A percentile compares a stretch with the other conserved stretches of the same genome.
Evolutionary conservation across 64 coral and sea anemone species (phyloP).

Genomic region (Pocillopora verrucosa): DNA sequence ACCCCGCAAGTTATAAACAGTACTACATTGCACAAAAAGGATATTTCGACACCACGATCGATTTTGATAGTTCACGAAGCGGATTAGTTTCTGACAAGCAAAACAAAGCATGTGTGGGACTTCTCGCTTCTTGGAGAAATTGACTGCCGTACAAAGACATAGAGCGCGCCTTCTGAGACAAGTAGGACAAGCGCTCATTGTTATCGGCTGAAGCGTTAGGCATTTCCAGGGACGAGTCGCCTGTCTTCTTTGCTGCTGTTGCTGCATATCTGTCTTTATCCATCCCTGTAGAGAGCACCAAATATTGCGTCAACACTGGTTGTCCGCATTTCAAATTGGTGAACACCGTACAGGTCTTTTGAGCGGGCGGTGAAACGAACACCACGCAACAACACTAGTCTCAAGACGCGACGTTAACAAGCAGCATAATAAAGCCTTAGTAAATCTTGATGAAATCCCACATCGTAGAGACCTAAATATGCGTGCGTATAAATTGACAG

Average conservation of each 20-base stretch:
- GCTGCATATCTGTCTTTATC: slow-evolving; percentile 34
- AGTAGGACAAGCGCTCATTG: slow-evolving; percentile 1
- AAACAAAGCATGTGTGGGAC: slow-evolving; percentile 65
- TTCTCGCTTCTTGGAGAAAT: slow-evolving; percentile 58
- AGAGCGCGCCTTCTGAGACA: slow-evolving; percentile 50
- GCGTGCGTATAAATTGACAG: slow-evolving; percentile 10
- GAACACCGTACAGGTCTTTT: neutral
- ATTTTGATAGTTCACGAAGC: slow-evolving; percentile 66
- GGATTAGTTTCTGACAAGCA: slow-evolving; percentile 86
- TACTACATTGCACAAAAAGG: slow-evolving; percentile 64
- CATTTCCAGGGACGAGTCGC: slow-evolving; percentile 44
- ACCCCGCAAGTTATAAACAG: slow-evolving; percentile 6
- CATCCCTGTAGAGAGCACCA: slow-evolving; percentile 41
- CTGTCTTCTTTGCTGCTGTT: slow-evolving; percentile 45
- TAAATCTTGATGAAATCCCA: neutral
- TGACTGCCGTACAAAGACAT: slow-evolving; percentile 71
- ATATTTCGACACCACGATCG: slow-evolving; percentile 97
- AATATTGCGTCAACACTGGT: neutral
- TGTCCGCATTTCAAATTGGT: slow-evolving; percentile 38
- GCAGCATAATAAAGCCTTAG: neutral
- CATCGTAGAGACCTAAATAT: neutral
- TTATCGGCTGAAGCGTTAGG: slow-evolving; percentile 18
- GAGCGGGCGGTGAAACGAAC: slow-evolving; percentile 12
- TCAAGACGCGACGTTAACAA: slow-evolving; percentile 26
- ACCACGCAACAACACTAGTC: neutral